Conservation (phyloP, 2,113 vertebrate species). For the Eidolon helvum region DNA sequence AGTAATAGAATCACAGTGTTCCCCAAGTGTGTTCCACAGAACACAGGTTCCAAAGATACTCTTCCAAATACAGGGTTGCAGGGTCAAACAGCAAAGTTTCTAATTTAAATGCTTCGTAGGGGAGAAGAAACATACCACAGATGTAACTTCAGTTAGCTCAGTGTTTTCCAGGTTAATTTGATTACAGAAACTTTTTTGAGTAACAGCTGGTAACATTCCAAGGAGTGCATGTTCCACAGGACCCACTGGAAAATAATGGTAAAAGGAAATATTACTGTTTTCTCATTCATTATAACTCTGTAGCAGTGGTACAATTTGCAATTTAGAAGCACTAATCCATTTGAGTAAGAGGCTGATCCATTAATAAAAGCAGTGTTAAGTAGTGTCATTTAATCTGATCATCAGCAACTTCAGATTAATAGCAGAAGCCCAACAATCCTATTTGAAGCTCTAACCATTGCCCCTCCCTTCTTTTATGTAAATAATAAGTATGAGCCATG, state of each 20-base stretch:
- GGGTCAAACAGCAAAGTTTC: neutral
- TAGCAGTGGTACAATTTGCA: neutral
- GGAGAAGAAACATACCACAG: neutral
- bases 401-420: neutral
- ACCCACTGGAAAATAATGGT: neutral
- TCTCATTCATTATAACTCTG: neutral
- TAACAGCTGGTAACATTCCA: neutral
- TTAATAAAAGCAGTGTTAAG: neutral
- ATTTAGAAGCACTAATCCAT: neutral
- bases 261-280: neutral
- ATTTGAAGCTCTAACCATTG: neutral
- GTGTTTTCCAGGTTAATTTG: conserved; percentile 16
- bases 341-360: neutral
- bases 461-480: neutral
- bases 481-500: neutral
- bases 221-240: neutral
- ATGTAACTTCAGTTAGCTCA: neutral
- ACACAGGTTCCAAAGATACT: neutral
- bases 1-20: neutral
- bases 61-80: neutral
- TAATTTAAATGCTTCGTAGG: neutral
- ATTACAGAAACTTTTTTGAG: neutral
- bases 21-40: neutral
- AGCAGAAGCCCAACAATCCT: neutral
- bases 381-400: neutral